Evolutionary conservation across 2,888 invertebrate genomes (phyloP).

Genomic region (Lycaena phlaeas): DNA sequence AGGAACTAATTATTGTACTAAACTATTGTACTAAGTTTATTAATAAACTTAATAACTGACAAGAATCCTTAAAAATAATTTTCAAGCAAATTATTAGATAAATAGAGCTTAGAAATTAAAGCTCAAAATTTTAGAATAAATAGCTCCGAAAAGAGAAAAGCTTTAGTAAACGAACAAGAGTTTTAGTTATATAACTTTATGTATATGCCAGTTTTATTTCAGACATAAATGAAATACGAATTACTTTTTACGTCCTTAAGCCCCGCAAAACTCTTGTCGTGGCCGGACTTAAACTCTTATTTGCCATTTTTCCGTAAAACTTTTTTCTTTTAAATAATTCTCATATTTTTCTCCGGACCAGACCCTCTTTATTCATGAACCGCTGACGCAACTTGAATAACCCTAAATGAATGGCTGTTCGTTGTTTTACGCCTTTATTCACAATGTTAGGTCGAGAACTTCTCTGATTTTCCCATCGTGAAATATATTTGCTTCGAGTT

Average conservation of each 20-base stretch:
- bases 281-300: constrained; percentile 56
- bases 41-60: too few relatives aligned
- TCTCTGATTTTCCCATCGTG: constrained; percentile 48
- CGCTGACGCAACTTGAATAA: constrained; percentile 63
- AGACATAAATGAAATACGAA: constrained; percentile 21
- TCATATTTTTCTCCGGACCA: constrained; percentile 51
- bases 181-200: constrained; percentile 2
- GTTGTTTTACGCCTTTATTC: constrained; percentile 71
- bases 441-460: constrained; percentile 62
- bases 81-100: too few relatives aligned
- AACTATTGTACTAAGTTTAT: too few relatives aligned
- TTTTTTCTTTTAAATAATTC: constrained; percentile 60
- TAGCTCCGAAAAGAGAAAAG: too few relatives aligned
- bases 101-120: too few relatives aligned
- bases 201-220: constrained; percentile 11
- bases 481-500: constrained; percentile 22
- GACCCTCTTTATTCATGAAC: constrained; percentile 69
- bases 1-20: too few relatives aligned
- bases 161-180: too few relatives aligned
- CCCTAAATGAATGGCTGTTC: constrained; percentile 71
- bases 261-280: constrained; percentile 61
- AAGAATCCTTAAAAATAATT: too few relatives aligned
- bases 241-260: constrained; percentile 23
- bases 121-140: too few relatives aligned
- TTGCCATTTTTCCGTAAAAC: constrained; percentile 55